These are phyloP conservation scores for Scelioninae gen. 1 DNA, from an alignment of 2,888 invertebrate species.

Conservation along the genomic window DNA sequence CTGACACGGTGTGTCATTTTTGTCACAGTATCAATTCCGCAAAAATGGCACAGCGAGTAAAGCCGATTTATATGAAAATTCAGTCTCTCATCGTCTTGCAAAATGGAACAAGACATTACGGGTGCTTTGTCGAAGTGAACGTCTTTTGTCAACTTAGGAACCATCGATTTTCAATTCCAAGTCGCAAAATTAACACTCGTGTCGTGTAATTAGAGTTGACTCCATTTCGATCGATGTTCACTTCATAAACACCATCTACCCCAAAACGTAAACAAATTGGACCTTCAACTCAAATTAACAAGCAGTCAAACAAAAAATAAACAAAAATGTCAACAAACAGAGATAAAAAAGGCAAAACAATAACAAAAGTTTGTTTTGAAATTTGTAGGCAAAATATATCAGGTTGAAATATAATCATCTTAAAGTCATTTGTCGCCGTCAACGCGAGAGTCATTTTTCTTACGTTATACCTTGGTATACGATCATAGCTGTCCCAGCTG, in stretches of 20 bases:
- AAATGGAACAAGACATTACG: constrained; percentile 47
- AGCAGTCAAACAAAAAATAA: background rate
- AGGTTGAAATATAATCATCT: constrained; percentile 30
- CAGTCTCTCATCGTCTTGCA: constrained; percentile 6
- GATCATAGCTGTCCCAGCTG: constrained; percentile 96
- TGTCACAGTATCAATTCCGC: constrained; percentile 38
- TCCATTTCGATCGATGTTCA: background rate
- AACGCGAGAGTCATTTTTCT: constrained; percentile 51
- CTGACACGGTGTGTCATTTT: constrained; percentile 41
- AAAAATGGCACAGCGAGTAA: constrained; percentile 22
- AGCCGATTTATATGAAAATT: constrained; percentile 50
- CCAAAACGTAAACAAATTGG: background rate
- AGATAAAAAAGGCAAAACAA: background rate
- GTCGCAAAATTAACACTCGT: constrained; percentile 31
- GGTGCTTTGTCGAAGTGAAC: constrained; percentile 18
- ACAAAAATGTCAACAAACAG: background rate
- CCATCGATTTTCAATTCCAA: constrained; percentile 35
- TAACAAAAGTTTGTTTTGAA: background rate
- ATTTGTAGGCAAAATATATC: constrained; percentile 21
- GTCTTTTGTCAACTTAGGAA: constrained; percentile 31
- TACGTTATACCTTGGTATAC: constrained; percentile 91
- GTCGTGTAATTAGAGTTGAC: constrained; percentile 17
- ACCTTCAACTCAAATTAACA: background rate
- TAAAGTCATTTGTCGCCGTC: constrained; percentile 40
- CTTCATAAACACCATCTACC: no score